A percentile compares a stretch with the other conserved stretches of the same genome.
These are phyloP conservation scores for Uromys caudimaculatus DNA, from an alignment of 2,797 vertebrate genomes.

Conservation along the genomic window DNA sequence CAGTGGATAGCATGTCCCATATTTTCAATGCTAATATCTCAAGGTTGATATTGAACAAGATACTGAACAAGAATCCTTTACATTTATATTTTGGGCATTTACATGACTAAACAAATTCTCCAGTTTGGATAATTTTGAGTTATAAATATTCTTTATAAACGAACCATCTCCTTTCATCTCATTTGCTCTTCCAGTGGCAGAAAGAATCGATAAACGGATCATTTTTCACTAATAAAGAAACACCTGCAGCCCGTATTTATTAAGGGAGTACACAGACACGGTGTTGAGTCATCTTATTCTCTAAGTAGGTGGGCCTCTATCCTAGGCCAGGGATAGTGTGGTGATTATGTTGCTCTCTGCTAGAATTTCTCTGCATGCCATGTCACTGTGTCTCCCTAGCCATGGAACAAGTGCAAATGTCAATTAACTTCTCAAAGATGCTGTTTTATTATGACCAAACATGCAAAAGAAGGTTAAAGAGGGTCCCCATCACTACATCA, in stretches of 20 bases:
- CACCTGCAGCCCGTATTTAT: not conserved
- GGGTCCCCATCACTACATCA: not conserved
- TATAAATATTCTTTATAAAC: conserved; percentile 34
- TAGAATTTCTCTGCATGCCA: not conserved
- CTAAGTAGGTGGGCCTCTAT: not conserved
- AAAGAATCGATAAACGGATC: not conserved
- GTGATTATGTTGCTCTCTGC: not conserved
- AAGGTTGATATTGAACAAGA: not conserved
- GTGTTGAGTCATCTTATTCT: not conserved
- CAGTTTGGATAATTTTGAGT: not conserved
- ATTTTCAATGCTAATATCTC: not conserved
- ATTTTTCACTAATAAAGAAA: not conserved
- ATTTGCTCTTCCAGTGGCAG: not conserved
- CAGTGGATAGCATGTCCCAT: not conserved
- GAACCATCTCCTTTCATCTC: not conserved
- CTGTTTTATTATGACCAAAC: conserved; percentile 21
- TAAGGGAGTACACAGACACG: not conserved
- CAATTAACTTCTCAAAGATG: not conserved
- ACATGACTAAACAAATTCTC: conserved; percentile 2
- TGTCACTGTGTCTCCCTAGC: not conserved
- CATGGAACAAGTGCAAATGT: not conserved
- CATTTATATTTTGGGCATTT: not conserved
- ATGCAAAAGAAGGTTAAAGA: conserved; percentile 9
- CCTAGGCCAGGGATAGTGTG: not conserved
- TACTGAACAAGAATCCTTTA: not conserved